A percentile compares a stretch with the other conserved stretches of the same genome.
Conservation (phyloP, 1,140 invertebrate genomes). For the Leptinotarsa lineolata region DNA sequence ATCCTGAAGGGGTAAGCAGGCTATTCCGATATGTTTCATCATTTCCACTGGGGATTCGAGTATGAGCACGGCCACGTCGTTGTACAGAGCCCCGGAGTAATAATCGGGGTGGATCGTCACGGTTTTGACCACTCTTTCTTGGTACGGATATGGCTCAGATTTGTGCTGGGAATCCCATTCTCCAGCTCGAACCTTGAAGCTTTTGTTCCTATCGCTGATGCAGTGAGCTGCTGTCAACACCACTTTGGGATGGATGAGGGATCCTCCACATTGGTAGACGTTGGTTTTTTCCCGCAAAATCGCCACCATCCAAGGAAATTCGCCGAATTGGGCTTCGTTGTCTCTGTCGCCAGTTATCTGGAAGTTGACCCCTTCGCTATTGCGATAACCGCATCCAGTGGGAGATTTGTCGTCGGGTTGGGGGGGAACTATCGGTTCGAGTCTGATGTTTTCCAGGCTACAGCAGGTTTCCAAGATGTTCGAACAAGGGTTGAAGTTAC, state of each 20-base stretch:
- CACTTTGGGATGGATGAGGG: slow-evolving; percentile 71
- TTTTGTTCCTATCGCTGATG: slow-evolving; percentile 53
- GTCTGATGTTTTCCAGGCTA: slow-evolving; percentile 50
- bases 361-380: slow-evolving; percentile 68
- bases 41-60: slow-evolving; percentile 62
- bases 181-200: slow-evolving; percentile 67
- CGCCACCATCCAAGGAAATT: slow-evolving; percentile 86
- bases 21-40: slow-evolving; percentile 69
- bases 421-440: slow-evolving; percentile 46
- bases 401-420: slow-evolving; percentile 32
- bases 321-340: slow-evolving; percentile 69
- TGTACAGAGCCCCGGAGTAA: slow-evolving; percentile 63
- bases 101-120: slow-evolving; percentile 57
- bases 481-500: slow-evolving; percentile 61
- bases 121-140: slow-evolving; percentile 67
- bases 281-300: slow-evolving; percentile 68
- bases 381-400: slow-evolving; percentile 64
- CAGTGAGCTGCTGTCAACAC: slow-evolving; percentile 76
- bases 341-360: slow-evolving; percentile 66
- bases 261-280: slow-evolving; percentile 76
- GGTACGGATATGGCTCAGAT: slow-evolving; percentile 71
- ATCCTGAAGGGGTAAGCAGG: slow-evolving; percentile 68
- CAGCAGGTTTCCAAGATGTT: slow-evolving; percentile 72
- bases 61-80: slow-evolving; percentile 72
- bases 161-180: slow-evolving; percentile 83